phyloP scores from a whole-genome alignment of 2,797 vertebrate species.

The Mionectes olivaceus region DNA sequence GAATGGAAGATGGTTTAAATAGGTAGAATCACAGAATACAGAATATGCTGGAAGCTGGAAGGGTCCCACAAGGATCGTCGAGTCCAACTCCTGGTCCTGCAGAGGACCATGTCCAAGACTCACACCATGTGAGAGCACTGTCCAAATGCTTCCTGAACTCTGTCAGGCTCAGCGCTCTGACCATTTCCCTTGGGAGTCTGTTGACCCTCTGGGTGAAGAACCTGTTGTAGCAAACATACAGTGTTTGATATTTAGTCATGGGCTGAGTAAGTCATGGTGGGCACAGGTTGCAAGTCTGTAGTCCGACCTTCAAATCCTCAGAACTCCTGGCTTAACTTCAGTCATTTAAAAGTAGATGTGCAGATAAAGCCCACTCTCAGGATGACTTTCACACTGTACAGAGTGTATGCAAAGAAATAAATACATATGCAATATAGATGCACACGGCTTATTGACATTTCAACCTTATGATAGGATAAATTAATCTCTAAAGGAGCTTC shows the following conservation, averaged over 20 bases:
- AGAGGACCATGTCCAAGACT: neutral
- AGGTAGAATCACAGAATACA: neutral
- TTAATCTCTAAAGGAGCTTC: neutral
- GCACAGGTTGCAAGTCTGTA: neutral
- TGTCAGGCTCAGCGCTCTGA: neutral
- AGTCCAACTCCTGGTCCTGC: neutral
- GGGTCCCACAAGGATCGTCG: neutral
- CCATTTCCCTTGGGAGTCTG: neutral
- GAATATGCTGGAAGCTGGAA: neutral
- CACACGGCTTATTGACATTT: neutral
- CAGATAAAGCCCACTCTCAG: neutral
- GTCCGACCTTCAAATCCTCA: neutral
- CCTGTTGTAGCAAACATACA: neutral
- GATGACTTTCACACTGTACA: neutral
- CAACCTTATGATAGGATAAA: neutral
- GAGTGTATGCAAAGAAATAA: neutral
- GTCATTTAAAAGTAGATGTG: neutral
- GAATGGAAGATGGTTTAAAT: neutral
- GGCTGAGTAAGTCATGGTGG: neutral
- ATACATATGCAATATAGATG: neutral
- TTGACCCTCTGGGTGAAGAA: neutral
- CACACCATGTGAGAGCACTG: neutral
- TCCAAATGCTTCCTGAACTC: neutral
- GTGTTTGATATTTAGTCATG: neutral
- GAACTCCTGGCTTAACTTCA: neutral